These are phyloP conservation scores for Euproctis similis DNA, from an alignment of 2,888 invertebrate species.

Conservation along the genomic window DNA sequence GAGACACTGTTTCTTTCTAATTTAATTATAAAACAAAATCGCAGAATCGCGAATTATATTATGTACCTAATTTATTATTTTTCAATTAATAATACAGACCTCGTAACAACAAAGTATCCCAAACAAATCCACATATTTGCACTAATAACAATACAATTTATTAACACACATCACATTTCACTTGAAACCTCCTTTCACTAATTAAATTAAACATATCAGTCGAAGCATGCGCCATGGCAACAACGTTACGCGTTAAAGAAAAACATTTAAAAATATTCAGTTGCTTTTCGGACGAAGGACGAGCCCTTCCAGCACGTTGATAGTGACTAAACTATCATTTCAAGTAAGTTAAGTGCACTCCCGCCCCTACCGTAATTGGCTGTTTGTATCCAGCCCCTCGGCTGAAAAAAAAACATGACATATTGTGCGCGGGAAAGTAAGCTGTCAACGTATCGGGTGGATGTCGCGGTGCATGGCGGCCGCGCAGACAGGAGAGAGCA, in stretches of 20 bases:
- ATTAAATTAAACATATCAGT: conserved; percentile 62
- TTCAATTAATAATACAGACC: conserved; percentile 37
- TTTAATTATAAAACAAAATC: too few relatives aligned
- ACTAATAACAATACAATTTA: conserved; percentile 26
- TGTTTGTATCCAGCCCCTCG: conserved; percentile 73
- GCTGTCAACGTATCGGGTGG: conserved; percentile 64
- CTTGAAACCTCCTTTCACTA: conserved; percentile 51
- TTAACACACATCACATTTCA: conserved; percentile 58
- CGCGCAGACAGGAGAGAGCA: conserved; percentile 39
- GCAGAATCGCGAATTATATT: too few relatives aligned
- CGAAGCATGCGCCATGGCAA: conserved; percentile 57
- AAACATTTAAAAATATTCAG: conserved; percentile 18
- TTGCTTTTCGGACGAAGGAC: conserved; percentile 35
- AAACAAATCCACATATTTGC: conserved; percentile 30
- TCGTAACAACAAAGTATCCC: conserved; percentile 30
- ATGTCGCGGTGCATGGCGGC: conserved; percentile 30
- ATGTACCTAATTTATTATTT: too few relatives aligned
- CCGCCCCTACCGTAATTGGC: conserved; percentile 70
- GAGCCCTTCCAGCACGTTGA: conserved; percentile 52
- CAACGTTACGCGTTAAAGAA: conserved; percentile 26
- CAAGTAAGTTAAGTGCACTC: conserved; percentile 59
- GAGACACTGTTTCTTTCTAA: too few relatives aligned
- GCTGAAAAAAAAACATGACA: conserved; percentile 68
- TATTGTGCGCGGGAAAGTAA: conserved; percentile 70
- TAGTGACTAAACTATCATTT: conserved; percentile 67